Conservation (phyloP, 2,113 vertebrate genomes). For the Engystomops pustulosus region DNA sequence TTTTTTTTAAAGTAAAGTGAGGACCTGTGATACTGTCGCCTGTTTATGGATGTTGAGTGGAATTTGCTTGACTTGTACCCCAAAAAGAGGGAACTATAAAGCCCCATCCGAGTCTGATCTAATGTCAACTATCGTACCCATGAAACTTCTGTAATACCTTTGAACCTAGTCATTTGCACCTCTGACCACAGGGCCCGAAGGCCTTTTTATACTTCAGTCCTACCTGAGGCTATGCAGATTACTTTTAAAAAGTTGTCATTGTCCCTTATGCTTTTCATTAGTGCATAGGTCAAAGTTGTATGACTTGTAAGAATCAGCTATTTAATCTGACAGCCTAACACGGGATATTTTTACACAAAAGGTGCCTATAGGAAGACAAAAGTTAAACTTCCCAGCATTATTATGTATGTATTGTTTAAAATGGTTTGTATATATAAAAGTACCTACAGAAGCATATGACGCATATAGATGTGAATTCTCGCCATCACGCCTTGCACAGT, state of each 20-base stretch:
- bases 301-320: not conserved
- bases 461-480: constrained; percentile 7
- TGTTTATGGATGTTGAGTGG: not conserved
- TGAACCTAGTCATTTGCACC: not conserved
- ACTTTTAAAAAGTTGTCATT: not conserved
- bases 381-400: not conserved
- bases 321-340: not conserved
- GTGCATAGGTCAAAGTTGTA: not conserved
- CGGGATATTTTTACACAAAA: not conserved
- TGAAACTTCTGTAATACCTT: too few relatives aligned
- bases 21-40: not conserved
- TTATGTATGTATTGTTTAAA: not conserved
- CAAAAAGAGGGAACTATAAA: too few relatives aligned
- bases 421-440: not conserved
- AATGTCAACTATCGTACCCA: too few relatives aligned
- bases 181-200: not conserved
- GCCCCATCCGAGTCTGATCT: too few relatives aligned
- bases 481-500: not conserved
- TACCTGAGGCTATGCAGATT: not conserved
- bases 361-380: not conserved
- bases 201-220: not conserved
- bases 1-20: not conserved
- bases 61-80: not conserved
- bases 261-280: too few relatives aligned
- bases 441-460: not conserved